phyloP scores from a whole-genome alignment of 2,888 invertebrate genomes.

The Drosophila macrospina region DNA sequence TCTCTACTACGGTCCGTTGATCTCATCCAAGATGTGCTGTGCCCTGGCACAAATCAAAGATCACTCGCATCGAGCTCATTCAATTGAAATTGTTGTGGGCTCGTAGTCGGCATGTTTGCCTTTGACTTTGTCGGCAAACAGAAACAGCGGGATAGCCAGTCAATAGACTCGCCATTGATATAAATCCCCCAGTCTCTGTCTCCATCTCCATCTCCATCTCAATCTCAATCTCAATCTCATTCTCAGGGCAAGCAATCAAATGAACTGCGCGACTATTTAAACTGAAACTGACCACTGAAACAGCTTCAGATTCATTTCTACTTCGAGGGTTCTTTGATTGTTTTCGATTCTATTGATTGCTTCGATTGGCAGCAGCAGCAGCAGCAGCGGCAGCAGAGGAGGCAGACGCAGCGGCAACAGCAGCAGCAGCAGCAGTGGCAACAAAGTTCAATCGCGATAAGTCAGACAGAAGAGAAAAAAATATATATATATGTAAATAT shows the following conservation, averaged over 20 bases:
- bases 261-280: constrained; percentile 54
- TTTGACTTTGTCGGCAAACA: constrained; percentile 80
- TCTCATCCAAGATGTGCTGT: not conserved
- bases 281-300: constrained; percentile 57
- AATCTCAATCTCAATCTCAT: not conserved
- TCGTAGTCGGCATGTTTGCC: constrained; percentile 62
- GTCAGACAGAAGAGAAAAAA: constrained; percentile 22
- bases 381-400: constrained; percentile 8
- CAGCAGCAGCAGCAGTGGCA: constrained; percentile 54
- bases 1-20: no score
- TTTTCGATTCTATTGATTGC: constrained; percentile 66
- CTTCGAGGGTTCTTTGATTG: constrained; percentile 50
- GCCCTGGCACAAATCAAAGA: constrained; percentile 57
- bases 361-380: constrained; percentile 26
- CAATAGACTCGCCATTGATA: constrained; percentile 44
- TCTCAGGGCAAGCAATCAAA: constrained; percentile 52
- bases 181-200: constrained; percentile 39
- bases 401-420: not conserved
- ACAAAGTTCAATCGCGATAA: constrained; percentile 78
- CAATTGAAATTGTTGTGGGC: constrained; percentile 68
- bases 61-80: constrained; percentile 42
- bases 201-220: not conserved
- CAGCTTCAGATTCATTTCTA: constrained; percentile 19
- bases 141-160: constrained; percentile 64
- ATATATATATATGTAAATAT: constrained; percentile 7